Conservation (phyloP, 2,797 vertebrate genomes). For the Melanotaenia pygmaea region DNA sequence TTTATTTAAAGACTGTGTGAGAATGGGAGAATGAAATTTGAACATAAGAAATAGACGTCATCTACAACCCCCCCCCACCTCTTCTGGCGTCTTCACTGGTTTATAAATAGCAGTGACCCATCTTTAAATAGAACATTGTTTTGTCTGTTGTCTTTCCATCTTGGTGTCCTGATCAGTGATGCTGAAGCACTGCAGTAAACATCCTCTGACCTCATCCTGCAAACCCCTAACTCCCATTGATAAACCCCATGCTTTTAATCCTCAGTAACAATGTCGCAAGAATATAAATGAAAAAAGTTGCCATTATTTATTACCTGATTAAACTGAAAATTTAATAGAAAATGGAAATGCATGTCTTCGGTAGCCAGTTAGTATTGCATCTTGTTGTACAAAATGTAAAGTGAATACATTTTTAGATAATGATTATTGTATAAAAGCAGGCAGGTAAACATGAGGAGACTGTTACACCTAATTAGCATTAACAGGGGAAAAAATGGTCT, state of each 20-base stretch:
- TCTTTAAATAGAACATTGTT: slow-evolving; percentile 78
- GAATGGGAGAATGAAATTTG: background rate
- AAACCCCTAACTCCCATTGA: slow-evolving; percentile 39
- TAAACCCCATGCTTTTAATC: slow-evolving; percentile 30
- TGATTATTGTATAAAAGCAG: too few relatives aligned
- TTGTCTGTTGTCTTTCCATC: slow-evolving; percentile 72
- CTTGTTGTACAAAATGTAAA: too few relatives aligned
- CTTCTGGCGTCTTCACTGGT: slow-evolving; percentile 24
- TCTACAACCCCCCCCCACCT: slow-evolving; percentile 11
- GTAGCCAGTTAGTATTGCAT: too few relatives aligned
- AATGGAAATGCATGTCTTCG: too few relatives aligned
- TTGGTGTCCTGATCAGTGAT: slow-evolving; percentile 61
- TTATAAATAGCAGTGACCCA: slow-evolving; percentile 73
- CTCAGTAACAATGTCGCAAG: slow-evolving; percentile 4
- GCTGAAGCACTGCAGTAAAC: slow-evolving; percentile 71
- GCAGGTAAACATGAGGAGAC: too few relatives aligned
- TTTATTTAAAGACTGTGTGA: background rate
- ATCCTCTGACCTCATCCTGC: slow-evolving; percentile 66
- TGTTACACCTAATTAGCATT: too few relatives aligned
- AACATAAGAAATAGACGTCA: background rate
- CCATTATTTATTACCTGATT: background rate
- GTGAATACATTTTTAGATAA: too few relatives aligned
- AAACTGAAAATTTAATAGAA: background rate
- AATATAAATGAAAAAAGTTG: background rate
- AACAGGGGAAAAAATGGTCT: too few relatives aligned